Percentiles rank a stretch among this genome's conserved stretches.
Conservation (phyloP, 1,140 invertebrate species). For the Tetraneura akinire region DNA sequence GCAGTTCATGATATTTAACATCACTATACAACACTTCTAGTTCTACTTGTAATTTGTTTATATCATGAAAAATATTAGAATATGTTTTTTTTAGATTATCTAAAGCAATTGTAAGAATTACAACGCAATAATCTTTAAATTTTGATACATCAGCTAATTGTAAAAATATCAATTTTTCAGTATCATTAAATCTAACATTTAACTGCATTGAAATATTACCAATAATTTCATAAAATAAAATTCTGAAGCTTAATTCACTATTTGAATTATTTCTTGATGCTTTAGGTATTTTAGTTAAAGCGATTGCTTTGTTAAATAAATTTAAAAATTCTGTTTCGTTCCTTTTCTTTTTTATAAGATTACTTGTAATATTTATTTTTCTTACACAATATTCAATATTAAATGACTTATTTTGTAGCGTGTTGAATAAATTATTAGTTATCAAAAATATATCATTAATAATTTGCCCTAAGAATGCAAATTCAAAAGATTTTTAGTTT, state of each 20-base stretch:
- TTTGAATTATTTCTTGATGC: not conserved
- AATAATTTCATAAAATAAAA: too few relatives aligned
- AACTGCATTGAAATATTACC: not conserved
- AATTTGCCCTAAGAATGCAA: not conserved
- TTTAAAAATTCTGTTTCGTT: not conserved
- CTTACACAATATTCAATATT: not conserved
- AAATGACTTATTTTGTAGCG: not conserved
- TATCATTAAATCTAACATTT: not conserved
- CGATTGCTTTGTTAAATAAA: not conserved
- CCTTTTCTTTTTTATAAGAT: not conserved
- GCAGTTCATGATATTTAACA: too few relatives aligned
- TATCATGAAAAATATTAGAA: too few relatives aligned
- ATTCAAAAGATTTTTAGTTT: not conserved
- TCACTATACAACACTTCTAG: too few relatives aligned
- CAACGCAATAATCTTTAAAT: too few relatives aligned
- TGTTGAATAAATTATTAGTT: not conserved
- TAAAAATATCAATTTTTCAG: not conserved
- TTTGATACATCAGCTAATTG: not conserved
- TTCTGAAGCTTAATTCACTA: too few relatives aligned
- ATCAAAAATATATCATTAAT: constrained; percentile 1
- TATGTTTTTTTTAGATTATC: not conserved
- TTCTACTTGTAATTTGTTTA: too few relatives aligned
- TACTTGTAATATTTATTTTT: not conserved
- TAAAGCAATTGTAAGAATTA: not conserved
- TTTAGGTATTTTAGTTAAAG: not conserved